phyloP scores from a whole-genome alignment of 2,888 invertebrate genomes.

The Entomobrya proxima region DNA sequence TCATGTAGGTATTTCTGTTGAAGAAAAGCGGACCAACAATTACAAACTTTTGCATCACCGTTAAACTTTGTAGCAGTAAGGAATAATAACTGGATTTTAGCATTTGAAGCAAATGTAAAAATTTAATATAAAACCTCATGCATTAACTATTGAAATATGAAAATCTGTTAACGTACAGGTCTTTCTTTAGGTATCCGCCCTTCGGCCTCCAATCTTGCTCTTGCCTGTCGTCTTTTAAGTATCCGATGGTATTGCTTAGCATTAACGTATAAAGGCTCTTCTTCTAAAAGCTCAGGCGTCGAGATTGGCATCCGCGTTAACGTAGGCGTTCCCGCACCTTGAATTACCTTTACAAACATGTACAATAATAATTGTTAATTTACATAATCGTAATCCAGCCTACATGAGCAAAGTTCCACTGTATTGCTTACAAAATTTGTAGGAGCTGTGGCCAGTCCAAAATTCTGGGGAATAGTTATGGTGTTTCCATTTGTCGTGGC shows the following conservation, averaged over 20 bases:
- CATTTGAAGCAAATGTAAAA: no score
- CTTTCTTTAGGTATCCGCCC: constrained; percentile 98
- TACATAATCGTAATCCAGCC: no score
- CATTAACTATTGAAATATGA: neutral
- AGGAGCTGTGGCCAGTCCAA: constrained; percentile 80
- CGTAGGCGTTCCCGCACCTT: constrained; percentile 78
- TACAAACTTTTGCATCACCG: no score
- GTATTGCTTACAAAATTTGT: constrained; percentile 87
- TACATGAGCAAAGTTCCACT: constrained; percentile 82
- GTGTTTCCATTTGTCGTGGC: constrained; percentile 76
- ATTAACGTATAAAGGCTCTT: constrained; percentile 98
- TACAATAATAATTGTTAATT: no score
- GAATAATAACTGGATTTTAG: no score
- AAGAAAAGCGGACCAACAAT: constrained; percentile 10
- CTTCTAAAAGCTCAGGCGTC: constrained; percentile 85
- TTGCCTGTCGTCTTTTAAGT: constrained; percentile 93
- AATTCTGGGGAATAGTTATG: constrained; percentile 79
- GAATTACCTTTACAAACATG: constrained; percentile 79
- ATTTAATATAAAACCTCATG: no score
- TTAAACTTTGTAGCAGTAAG: no score
- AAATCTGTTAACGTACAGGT: constrained; percentile 81
- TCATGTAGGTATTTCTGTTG: constrained; percentile 98
- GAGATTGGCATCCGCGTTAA: constrained; percentile 80
- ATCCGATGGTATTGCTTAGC: constrained; percentile 98
- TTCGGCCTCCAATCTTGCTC: constrained; percentile 95